Base-by-base conservation (phyloP, 2,797 vertebrate genomes). In the Clarias fuscus region DNA sequence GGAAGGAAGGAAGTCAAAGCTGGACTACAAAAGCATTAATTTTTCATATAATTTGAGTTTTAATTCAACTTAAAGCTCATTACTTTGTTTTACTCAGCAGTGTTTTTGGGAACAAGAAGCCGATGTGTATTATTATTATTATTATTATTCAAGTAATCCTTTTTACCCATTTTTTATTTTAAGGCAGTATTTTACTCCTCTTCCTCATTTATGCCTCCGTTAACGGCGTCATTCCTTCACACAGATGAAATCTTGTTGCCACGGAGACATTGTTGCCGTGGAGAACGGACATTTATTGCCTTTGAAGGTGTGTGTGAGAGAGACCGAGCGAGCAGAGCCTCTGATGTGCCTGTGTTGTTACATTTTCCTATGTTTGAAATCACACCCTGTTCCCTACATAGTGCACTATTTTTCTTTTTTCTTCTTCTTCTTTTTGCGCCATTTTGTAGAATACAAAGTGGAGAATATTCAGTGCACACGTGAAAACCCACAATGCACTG, bases 241-340 rank as follows among this genome's bases (percentile, higher is more conserved):
- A 90, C 92, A 92, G 94, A 92, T 92, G 93, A 93, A 93, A 93
- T 95, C 86, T 89, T 93, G 92, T 95, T 95, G 94, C 94, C 95
- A 94, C 93, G 94, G 93, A 95, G 93, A 95, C 94, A 91, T 95
- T 95, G 94, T 94, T 95, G 94, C 94, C 94, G 95, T 95, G 94
- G 93, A 94, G 94, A 94, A 92, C 86, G 92, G 94, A 94, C 93
- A 93, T 93, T 91, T 94, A 93, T 95, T 95, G 95, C 95, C 94
- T 95, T 91, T 93, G 93, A 89, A 92, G 92, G 91, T 92, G 92
- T 94, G 86, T 43, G 56, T 91, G 87, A 75, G 76, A 30, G 88
- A 30, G 88, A 43, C 82, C 58, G 82, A 90, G 79, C 4, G 83
- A 33, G 33, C 92, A 92, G 43, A 48, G 92, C 93, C 93, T 91